phyloP scores from a whole-genome alignment of 2,797 vertebrate genomes.

The Syngnathus acus region DNA sequence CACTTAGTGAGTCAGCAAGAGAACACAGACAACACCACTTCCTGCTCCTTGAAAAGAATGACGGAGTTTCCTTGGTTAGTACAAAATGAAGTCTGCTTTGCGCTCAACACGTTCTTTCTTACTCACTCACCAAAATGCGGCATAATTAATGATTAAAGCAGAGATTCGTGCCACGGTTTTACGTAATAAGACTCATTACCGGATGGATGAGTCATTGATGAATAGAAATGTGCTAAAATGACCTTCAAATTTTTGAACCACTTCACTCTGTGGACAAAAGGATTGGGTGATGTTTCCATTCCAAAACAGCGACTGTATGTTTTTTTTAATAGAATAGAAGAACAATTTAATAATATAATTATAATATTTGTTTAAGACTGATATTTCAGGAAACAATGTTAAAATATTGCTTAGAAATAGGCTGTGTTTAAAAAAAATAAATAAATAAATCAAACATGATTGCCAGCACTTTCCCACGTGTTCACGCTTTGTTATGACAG shows the following conservation, averaged over 20 bases:
- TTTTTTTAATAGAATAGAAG: too few relatives aligned
- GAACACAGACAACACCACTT: slow-evolving; percentile 17
- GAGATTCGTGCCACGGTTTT: not conserved
- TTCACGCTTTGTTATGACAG: slow-evolving; percentile 51
- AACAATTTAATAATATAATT: too few relatives aligned
- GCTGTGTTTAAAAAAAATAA: too few relatives aligned
- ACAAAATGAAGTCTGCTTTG: slow-evolving; percentile 46
- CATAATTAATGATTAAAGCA: slow-evolving; percentile 42
- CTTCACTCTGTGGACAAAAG: too few relatives aligned
- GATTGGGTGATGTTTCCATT: not conserved
- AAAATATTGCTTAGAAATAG: too few relatives aligned
- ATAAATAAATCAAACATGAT: not conserved
- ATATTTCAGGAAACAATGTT: too few relatives aligned
- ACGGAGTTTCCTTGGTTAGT: slow-evolving; percentile 33
- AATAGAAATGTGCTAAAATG: not conserved
- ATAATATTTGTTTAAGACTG: too few relatives aligned
- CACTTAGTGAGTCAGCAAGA: slow-evolving; percentile 38
- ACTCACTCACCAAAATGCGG: slow-evolving; percentile 15
- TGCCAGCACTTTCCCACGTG: slow-evolving; percentile 41
- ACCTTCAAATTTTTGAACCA: not conserved
- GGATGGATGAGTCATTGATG: not conserved
- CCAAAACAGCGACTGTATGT: not conserved
- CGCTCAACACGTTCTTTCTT: slow-evolving; percentile 17
- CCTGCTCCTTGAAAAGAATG: slow-evolving; percentile 30
- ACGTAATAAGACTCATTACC: not conserved